phyloP scores from a whole-genome alignment of 2,113 vertebrate species.

The Laticauda laticaudata region DNA sequence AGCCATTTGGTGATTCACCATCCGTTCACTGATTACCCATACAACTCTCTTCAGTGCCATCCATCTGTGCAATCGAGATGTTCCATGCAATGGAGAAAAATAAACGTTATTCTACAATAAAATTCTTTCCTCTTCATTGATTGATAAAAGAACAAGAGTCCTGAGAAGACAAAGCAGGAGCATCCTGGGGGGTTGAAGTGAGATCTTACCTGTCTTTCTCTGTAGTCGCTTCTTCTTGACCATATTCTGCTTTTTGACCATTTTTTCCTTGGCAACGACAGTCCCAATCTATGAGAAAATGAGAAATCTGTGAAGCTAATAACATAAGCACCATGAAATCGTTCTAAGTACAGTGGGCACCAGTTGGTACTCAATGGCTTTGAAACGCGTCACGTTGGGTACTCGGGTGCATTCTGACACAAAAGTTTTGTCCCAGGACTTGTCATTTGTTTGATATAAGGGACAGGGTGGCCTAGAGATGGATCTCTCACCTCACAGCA shows the following conservation, averaged over 20 bases:
- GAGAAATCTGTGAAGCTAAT: conserved; percentile 5
- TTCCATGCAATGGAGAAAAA: background rate
- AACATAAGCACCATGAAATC: background rate
- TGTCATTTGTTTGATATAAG: no score
- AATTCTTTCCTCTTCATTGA: background rate
- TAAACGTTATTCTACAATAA: background rate
- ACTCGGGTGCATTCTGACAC: no score
- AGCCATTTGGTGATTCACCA: background rate
- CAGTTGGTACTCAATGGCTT: no score
- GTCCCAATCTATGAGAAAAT: background rate
- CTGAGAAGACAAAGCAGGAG: background rate
- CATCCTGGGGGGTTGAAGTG: background rate
- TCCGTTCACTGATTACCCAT: background rate
- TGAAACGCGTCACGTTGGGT: no score
- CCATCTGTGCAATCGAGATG: background rate
- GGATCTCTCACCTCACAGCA: no score
- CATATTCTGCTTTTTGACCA: background rate
- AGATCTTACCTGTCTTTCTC: background rate
- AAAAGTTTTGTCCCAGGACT: no score
- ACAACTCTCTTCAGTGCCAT: background rate
- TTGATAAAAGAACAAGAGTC: background rate
- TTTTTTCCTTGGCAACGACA: conserved; percentile 7
- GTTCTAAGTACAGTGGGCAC: background rate
- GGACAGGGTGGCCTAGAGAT: no score
- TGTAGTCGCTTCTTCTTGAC: background rate